Conservation (phyloP, 2,113 vertebrate species). For the Dipodomys stephensi region DNA sequence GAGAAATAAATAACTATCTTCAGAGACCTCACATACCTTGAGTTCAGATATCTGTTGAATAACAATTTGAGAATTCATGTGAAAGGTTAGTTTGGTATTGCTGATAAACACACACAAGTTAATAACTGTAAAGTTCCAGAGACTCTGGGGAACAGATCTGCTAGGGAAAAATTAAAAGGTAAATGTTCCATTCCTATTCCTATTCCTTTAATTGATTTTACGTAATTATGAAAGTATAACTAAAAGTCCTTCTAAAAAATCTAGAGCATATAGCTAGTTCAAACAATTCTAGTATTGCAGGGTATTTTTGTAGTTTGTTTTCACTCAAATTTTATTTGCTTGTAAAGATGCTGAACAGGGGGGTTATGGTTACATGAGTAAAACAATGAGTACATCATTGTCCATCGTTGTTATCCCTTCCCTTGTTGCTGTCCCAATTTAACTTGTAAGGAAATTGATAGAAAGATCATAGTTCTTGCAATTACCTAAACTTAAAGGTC, state of each 20-base stretch:
- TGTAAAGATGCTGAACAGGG: too few species aligned
- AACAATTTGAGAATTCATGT: constrained; percentile 68
- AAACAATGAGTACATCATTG: too few species aligned
- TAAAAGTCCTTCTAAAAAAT: constrained; percentile 6
- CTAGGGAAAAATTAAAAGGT: not conserved
- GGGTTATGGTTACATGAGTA: too few species aligned
- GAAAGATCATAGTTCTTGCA: not conserved
- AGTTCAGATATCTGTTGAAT: constrained; percentile 41
- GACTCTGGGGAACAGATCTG: constrained; percentile 16
- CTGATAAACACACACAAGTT: constrained; percentile 63
- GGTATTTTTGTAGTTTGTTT: not conserved
- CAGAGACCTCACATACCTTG: constrained; percentile 22
- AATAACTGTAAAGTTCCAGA: constrained; percentile 46
- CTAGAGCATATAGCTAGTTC: not conserved
- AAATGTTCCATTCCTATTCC: not conserved
- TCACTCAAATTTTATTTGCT: too few species aligned
- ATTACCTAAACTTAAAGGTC: constrained; percentile 42
- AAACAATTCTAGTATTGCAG: constrained; percentile 46
- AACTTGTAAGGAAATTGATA: constrained; percentile 3
- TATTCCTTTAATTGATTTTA: not conserved
- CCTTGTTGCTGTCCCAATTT: not conserved
- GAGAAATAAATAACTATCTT: constrained; percentile 79
- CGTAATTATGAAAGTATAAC: not conserved
- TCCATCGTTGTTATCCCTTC: too few species aligned
- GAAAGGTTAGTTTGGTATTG: constrained; percentile 52